phyloP scores from a whole-genome alignment of 2,888 invertebrate species.

The Cheilosia variabilis region DNA sequence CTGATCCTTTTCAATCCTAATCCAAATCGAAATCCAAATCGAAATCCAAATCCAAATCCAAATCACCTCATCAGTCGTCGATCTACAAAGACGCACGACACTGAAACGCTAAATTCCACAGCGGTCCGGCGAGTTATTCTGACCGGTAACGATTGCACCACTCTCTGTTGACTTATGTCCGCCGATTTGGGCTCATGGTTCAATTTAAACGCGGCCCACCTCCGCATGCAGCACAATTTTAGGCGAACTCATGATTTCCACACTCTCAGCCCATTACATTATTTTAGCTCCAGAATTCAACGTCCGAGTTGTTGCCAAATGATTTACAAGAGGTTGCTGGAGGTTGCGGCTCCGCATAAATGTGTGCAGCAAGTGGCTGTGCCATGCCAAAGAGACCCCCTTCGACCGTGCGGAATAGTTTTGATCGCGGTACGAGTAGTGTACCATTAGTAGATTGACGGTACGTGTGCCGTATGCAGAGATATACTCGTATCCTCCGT shows the following conservation, averaged over 20 bases:
- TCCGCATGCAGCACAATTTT: slow-evolving; percentile 50
- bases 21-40: not conserved
- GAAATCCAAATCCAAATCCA: not conserved
- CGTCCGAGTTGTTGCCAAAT: slow-evolving; percentile 44
- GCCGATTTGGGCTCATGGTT: slow-evolving; percentile 56
- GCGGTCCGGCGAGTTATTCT: slow-evolving; percentile 28
- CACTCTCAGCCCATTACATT: slow-evolving; percentile 53
- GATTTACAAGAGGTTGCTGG: slow-evolving; percentile 53
- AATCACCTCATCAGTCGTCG: slow-evolving; percentile 23
- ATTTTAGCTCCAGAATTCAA: slow-evolving; percentile 47
- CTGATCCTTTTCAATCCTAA: slow-evolving; percentile 27
- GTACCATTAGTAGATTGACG: slow-evolving; percentile 33
- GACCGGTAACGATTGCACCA: slow-evolving; percentile 57
- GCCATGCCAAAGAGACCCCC: slow-evolving; percentile 39
- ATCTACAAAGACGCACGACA: slow-evolving; percentile 15
- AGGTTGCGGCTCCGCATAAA: slow-evolving; percentile 3
- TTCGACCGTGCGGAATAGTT: slow-evolving; percentile 13
- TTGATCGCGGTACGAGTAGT: slow-evolving; percentile 3
- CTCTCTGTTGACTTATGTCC: slow-evolving; percentile 55
- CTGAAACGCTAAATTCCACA: slow-evolving; percentile 39
- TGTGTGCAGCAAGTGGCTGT: slow-evolving; percentile 54
- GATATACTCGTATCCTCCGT: slow-evolving; percentile 19
- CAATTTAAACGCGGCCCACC: slow-evolving; percentile 57
- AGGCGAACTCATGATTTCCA: slow-evolving; percentile 47
- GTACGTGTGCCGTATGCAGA: slow-evolving; percentile 23